phyloP scores from a whole-genome alignment of 2,888 invertebrate genomes.

The Zhuqinia jingwanae region DNA sequence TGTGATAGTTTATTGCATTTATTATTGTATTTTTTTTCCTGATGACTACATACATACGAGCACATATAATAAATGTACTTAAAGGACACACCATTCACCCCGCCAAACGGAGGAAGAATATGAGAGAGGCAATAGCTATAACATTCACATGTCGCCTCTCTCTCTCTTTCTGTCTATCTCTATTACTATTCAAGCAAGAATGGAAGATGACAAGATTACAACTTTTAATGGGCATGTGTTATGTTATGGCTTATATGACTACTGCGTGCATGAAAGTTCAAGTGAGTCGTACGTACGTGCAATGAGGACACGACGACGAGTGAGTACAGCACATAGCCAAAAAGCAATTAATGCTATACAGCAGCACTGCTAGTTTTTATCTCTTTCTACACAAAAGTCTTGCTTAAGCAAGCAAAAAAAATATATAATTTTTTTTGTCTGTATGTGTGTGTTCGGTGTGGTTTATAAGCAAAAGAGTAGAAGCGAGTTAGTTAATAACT shows the following conservation, averaged over 20 bases:
- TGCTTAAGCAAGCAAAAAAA: constrained; percentile 61
- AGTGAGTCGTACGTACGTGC: neutral
- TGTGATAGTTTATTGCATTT: constrained; percentile 34
- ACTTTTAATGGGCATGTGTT: constrained; percentile 62
- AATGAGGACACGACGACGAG: neutral
- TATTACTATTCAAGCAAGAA: constrained; percentile 50
- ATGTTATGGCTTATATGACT: constrained; percentile 30
- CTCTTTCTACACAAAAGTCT: constrained; percentile 21
- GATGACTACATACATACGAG: neutral
- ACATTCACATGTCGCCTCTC: constrained; percentile 55
- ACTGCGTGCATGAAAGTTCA: neutral
- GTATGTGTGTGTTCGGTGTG: neutral
- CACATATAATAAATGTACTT: constrained; percentile 13
- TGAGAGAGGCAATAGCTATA: constrained; percentile 31
- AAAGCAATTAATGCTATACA: constrained; percentile 62
- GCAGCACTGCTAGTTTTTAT: constrained; percentile 29
- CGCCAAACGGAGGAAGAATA: neutral
- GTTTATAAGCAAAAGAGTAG: constrained; percentile 3
- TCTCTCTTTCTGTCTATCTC: neutral
- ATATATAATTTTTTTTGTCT: constrained; percentile 20
- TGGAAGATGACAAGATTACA: constrained; percentile 63
- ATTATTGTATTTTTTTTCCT: constrained; percentile 34
- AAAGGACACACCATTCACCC: neutral
- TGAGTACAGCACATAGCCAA: constrained; percentile 41
- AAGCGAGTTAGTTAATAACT: constrained; percentile 42